A percentile compares a stretch with the other conserved stretches of the same genome.
phyloP scores from a whole-genome alignment of 2,888 invertebrate genomes.

The Cotesia congregata region DNA sequence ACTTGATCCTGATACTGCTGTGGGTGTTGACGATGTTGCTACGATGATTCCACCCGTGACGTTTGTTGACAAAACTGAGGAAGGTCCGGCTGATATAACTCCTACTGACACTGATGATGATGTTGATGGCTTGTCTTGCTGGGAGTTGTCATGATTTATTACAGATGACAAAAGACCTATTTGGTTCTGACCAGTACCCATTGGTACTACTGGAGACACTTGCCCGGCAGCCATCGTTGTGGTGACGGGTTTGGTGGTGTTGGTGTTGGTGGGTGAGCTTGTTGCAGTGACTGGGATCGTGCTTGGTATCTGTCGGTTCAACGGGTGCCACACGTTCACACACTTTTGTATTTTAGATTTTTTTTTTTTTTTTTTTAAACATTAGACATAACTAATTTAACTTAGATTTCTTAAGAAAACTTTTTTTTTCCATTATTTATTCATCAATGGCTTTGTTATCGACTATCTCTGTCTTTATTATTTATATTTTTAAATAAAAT shows the following conservation, averaged over 20 bases:
- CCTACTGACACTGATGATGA: conserved; percentile 31
- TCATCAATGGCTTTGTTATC: neutral
- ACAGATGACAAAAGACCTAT: conserved; percentile 61
- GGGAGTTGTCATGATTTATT: conserved; percentile 56
- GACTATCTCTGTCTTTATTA: conserved; percentile 11
- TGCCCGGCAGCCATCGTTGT: conserved; percentile 61
- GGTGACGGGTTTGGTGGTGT: conserved; percentile 66
- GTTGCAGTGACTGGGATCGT: conserved; percentile 70
- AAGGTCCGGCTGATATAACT: conserved; percentile 36
- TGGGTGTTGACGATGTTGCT: conserved; percentile 49
- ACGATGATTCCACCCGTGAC: conserved; percentile 45
- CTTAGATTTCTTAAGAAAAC: neutral
- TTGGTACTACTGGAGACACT: conserved; percentile 63
- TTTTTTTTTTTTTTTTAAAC: conserved; percentile 40
- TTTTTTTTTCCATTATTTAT: neutral
- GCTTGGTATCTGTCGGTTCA: conserved; percentile 73
- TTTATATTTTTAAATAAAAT: conserved; percentile 2
- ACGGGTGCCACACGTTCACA: conserved; percentile 67
- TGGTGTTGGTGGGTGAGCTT: conserved; percentile 69
- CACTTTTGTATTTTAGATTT: conserved; percentile 52
- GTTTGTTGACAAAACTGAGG: conserved; percentile 24
- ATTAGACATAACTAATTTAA: conserved; percentile 31
- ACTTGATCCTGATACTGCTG: conserved; percentile 51
- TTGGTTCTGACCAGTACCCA: conserved; percentile 64
- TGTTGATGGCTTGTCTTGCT: conserved; percentile 57